These are phyloP conservation scores for Ovibos moschatus DNA, from an alignment of 2,113 vertebrate genomes.

Conservation along the genomic window DNA sequence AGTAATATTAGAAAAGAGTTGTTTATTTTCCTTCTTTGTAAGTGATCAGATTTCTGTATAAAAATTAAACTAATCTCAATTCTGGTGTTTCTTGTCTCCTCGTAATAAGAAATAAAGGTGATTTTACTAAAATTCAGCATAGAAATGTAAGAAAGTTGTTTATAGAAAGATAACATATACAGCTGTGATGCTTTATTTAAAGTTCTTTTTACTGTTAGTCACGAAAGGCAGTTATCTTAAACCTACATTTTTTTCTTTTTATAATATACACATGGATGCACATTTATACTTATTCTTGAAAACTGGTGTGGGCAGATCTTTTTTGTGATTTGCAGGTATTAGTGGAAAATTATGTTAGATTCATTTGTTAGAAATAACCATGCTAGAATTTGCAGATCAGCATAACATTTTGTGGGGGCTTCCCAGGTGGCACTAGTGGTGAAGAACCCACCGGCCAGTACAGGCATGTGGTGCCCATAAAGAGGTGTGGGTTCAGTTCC, in stretches of 20 bases:
- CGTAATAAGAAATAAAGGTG: background rate
- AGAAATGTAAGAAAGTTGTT: constrained; percentile 7
- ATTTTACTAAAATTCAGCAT: background rate
- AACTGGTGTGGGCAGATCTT: background rate
- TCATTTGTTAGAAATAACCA: background rate
- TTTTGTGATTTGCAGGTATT: background rate
- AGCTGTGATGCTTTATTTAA: background rate
- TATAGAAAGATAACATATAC: background rate
- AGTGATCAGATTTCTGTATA: background rate
- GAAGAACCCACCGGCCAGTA: background rate
- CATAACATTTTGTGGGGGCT: background rate
- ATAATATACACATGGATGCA: background rate
- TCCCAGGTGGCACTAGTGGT: background rate
- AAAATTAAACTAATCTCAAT: background rate
- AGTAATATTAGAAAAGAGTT: background rate
- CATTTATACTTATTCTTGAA: background rate
- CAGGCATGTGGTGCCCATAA: background rate
- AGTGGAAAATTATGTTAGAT: background rate
- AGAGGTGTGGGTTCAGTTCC: background rate
- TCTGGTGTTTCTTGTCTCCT: background rate
- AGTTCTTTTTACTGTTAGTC: background rate
- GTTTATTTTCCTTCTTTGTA: background rate
- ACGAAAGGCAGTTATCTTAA: background rate
- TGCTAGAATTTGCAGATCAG: background rate
- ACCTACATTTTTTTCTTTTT: background rate